These are phyloP conservation scores for Xyliphius kryptos DNA, from an alignment of 2,113 vertebrate genomes.

Conservation along the genomic window DNA sequence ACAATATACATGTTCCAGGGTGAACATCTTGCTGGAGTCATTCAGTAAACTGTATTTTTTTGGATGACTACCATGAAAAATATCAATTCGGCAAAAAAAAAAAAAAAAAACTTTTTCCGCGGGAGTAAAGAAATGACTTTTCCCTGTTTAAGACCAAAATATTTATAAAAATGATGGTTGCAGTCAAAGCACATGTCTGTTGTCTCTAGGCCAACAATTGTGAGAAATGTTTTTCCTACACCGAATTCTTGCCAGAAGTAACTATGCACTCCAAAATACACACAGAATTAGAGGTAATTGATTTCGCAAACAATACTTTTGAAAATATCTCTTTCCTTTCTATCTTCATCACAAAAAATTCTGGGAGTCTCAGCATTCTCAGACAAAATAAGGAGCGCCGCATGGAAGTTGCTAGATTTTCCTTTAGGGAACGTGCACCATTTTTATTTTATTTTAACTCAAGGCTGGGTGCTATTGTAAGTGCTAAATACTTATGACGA, in stretches of 20 bases:
- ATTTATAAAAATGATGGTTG: too few relatives aligned
- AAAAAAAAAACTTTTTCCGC: too few relatives aligned
- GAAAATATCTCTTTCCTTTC: too few relatives aligned
- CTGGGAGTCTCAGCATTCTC: not conserved
- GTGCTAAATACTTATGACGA: too few relatives aligned
- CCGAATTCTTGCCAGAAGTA: slow-evolving; percentile 23
- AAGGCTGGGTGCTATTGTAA: slow-evolving; percentile 6
- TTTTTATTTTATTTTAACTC: not conserved
- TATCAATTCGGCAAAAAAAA: too few relatives aligned
- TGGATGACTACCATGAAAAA: slow-evolving; percentile 7
- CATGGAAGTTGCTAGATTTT: too few relatives aligned
- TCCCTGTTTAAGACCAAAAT: too few relatives aligned
- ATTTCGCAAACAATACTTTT: slow-evolving; percentile 18
- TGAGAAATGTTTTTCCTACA: slow-evolving; percentile 21
- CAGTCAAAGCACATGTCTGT: too few relatives aligned
- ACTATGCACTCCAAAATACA: slow-evolving; percentile 3
- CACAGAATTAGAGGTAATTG: too few relatives aligned
- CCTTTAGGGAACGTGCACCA: too few relatives aligned
- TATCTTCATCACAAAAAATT: too few relatives aligned
- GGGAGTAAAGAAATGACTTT: slow-evolving; percentile 18
- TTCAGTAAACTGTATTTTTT: not conserved
- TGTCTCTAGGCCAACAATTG: slow-evolving; percentile 27
- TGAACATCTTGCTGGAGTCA: not conserved
- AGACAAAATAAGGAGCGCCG: slow-evolving; percentile 7
- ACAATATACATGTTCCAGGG: not conserved